Conservation (phyloP, 2,888 invertebrate genomes). For the Piscicola geometra region DNA sequence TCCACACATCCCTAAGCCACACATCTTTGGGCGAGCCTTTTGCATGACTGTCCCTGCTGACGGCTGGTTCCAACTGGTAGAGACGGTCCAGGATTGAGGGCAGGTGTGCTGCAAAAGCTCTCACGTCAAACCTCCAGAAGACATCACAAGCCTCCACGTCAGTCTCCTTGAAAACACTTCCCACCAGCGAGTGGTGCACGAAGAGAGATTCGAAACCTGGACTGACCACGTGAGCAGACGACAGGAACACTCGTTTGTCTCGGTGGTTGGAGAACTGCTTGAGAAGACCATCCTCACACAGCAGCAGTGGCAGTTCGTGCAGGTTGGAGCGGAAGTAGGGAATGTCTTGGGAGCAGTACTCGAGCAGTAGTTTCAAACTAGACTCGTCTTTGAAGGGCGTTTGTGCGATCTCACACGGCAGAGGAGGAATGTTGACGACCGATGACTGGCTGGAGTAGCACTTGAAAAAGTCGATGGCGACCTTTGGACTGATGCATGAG, state of each 20-base stretch:
- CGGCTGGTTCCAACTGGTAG: conserved; percentile 24
- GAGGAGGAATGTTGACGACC: conserved; percentile 32
- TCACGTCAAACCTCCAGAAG: conserved; percentile 42
- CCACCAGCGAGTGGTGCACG: conserved; percentile 41
- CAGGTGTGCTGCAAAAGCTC: conserved; percentile 41
- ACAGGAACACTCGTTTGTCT: conserved; percentile 41
- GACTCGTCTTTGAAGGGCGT: conserved; percentile 40
- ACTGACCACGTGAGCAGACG: conserved; percentile 40
- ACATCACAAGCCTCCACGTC: conserved; percentile 39
- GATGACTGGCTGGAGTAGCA: conserved; percentile 37
- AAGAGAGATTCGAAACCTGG: conserved; percentile 43
- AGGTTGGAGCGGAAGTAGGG: conserved; percentile 40
- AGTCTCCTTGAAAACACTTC: conserved; percentile 41
- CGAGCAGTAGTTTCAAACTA: conserved; percentile 39
- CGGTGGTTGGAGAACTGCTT: conserved; percentile 37
- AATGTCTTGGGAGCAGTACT: conserved; percentile 42
- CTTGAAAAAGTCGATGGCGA: conserved; percentile 42
- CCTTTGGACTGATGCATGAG: conserved; percentile 41
- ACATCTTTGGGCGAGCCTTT: conserved; percentile 35
- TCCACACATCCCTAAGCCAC: conserved; percentile 43
- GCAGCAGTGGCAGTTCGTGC: conserved; percentile 43
- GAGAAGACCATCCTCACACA: conserved; percentile 43
- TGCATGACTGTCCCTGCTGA: background rate
- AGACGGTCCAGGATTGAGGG: conserved; percentile 37
- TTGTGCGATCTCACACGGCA: conserved; percentile 39